Conservation (phyloP, 2,888 invertebrate genomes). For the Halictus quadricinctus region DNA sequence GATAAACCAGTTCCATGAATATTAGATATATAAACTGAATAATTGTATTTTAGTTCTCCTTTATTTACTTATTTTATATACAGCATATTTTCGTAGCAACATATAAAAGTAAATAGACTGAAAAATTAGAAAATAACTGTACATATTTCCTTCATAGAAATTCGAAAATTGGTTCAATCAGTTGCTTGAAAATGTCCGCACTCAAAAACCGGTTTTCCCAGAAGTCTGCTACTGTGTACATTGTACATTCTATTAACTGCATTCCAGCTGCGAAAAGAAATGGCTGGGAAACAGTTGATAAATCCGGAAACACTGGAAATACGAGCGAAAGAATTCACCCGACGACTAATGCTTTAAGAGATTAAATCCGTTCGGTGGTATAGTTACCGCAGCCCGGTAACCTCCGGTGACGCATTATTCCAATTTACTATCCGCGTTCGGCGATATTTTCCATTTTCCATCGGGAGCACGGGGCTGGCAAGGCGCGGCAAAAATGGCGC, state of each 20-base stretch:
- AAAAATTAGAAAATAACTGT: not conserved
- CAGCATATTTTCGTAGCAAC: too few species aligned
- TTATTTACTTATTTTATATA: too few species aligned
- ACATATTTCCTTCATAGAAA: not conserved
- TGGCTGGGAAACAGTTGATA: not conserved
- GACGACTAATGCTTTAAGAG: slow-evolving; percentile 9
- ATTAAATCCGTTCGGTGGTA: slow-evolving; percentile 10
- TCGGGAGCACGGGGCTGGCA: not conserved
- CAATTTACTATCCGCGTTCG: slow-evolving; percentile 24
- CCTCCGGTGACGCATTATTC: slow-evolving; percentile 29
- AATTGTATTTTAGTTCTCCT: too few species aligned
- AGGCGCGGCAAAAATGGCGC: not conserved
- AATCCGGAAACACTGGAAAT: slow-evolving; percentile 1
- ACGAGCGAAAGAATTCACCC: not conserved
- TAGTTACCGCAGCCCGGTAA: not conserved
- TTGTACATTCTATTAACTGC: not conserved
- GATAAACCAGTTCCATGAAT: too few species aligned
- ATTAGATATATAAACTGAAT: too few species aligned
- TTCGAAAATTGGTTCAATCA: not conserved
- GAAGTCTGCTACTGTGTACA: not conserved
- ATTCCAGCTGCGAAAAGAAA: not conserved
- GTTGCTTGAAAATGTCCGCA: not conserved
- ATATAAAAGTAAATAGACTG: not conserved
- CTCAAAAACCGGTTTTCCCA: not conserved
- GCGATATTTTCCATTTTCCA: slow-evolving; percentile 24